These are phyloP conservation scores for Clivina fossor DNA, from an alignment of 2,888 invertebrate genomes.

Conservation along the genomic window DNA sequence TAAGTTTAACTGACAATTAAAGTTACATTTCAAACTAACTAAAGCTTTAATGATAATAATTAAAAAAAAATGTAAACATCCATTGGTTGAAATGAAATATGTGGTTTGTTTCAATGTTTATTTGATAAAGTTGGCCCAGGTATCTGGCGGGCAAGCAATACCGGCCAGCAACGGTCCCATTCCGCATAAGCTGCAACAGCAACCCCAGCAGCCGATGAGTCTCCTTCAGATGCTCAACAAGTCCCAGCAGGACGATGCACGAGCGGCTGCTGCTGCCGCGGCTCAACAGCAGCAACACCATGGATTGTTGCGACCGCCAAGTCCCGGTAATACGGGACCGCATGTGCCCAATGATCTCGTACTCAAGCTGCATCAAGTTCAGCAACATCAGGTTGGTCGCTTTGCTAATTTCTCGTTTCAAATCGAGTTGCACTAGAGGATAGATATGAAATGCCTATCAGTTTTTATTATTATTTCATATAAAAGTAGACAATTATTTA, in stretches of 20 bases:
- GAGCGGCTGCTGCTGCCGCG: constrained; percentile 21
- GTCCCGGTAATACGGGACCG: constrained; percentile 25
- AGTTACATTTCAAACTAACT: too few relatives aligned
- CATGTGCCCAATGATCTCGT: constrained; percentile 50
- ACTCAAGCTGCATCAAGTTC: constrained; percentile 59
- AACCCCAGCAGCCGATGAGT: constrained; percentile 60
- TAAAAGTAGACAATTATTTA: too few relatives aligned
- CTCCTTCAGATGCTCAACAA: constrained; percentile 50
- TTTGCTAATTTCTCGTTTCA: neutral
- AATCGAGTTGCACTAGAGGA: neutral
- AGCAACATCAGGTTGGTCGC: constrained; percentile 46
- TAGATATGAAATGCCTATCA: too few relatives aligned
- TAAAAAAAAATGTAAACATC: too few relatives aligned
- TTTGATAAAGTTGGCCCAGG: constrained; percentile 69
- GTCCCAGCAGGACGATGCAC: constrained; percentile 37
- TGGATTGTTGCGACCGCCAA: constrained; percentile 18
- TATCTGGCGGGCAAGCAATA: constrained; percentile 66
- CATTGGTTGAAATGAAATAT: too few relatives aligned
- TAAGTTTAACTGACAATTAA: too few relatives aligned
- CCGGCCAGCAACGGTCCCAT: constrained; percentile 59
- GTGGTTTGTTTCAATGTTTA: too few relatives aligned
- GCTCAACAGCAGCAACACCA: constrained; percentile 32
- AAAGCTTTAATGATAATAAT: too few relatives aligned
- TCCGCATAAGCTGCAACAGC: constrained; percentile 49
- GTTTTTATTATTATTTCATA: too few relatives aligned